A percentile compares a stretch with the other conserved stretches of the same genome.
phyloP scores from a whole-genome alignment of 2,797 vertebrate species.

The Malacoctenus gilli region DNA sequence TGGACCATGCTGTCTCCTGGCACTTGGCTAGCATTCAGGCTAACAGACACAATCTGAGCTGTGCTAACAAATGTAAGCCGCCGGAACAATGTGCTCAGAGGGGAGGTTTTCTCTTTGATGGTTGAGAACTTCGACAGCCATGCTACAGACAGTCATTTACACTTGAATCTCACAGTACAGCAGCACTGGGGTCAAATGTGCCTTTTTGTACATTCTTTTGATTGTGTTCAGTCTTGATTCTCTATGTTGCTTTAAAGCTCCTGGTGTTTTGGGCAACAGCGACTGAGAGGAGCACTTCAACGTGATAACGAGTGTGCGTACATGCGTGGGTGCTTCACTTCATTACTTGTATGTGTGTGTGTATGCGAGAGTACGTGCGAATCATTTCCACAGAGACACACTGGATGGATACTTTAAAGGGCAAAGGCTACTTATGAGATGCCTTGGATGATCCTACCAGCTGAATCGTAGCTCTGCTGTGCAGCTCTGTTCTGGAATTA shows the following conservation, averaged over 20 bases:
- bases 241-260: constrained; percentile 99
- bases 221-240: constrained; percentile 99
- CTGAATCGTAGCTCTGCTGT: no score
- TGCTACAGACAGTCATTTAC: constrained; percentile 94
- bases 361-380: constrained; percentile 89
- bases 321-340: constrained; percentile 91
- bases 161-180: constrained; percentile 99
- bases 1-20: no score
- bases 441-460: no score
- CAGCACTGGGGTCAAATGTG: constrained; percentile 99
- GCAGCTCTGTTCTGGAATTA: no score
- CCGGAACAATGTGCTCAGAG: no score
- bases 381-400: constrained; percentile 75
- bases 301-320: constrained; percentile 93
- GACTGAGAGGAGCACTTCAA: no score
- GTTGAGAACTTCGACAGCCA: no score
- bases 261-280: constrained; percentile 98
- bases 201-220: constrained; percentile 99
- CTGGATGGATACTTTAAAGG: constrained; percentile 82
- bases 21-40: no score
- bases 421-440: no score
- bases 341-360: constrained; percentile 84
- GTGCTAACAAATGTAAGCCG: no score
- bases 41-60: no score
- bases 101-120: constrained; percentile 90